These are phyloP conservation scores for Leucosticte australis DNA, from an alignment of 2,113 vertebrate genomes.

Conservation along the genomic window DNA sequence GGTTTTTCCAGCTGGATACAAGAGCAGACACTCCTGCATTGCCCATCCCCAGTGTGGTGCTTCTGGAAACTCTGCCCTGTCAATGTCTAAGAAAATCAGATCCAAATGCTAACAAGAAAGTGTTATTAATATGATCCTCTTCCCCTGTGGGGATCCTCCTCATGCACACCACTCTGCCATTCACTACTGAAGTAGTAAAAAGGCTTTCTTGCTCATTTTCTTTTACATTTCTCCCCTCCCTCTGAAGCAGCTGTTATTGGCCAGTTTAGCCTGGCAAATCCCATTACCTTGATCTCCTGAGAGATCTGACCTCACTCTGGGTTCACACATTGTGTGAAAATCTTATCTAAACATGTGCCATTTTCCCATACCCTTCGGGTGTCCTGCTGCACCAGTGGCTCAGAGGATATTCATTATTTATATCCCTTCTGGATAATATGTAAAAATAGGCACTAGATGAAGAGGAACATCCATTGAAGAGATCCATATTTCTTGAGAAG, in stretches of 20 bases:
- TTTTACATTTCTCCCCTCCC: neutral
- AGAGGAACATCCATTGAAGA: neutral
- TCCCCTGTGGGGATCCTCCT: neutral
- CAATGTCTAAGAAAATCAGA: neutral
- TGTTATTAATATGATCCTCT: too few relatives aligned
- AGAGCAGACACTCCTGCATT: neutral
- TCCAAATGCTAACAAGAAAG: neutral
- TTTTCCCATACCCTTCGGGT: neutral
- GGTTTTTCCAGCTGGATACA: neutral
- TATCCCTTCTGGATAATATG: neutral
- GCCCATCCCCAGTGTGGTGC: neutral
- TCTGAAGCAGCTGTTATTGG: neutral
- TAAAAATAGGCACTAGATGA: neutral
- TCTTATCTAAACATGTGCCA: neutral
- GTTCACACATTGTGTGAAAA: neutral
- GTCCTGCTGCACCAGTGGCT: neutral
- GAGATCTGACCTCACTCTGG: neutral
- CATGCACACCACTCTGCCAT: fast-evolving
- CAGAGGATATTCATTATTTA: neutral
- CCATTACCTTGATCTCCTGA: neutral
- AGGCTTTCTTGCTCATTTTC: neutral
- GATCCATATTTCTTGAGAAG: neutral
- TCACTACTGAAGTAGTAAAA: neutral
- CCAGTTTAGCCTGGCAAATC: neutral
- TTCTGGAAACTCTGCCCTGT: neutral